A percentile compares a stretch with the other conserved stretches of the same genome.
Conservation (phyloP, 2,797 vertebrate genomes). For the Heterohyrax brucei region DNA sequence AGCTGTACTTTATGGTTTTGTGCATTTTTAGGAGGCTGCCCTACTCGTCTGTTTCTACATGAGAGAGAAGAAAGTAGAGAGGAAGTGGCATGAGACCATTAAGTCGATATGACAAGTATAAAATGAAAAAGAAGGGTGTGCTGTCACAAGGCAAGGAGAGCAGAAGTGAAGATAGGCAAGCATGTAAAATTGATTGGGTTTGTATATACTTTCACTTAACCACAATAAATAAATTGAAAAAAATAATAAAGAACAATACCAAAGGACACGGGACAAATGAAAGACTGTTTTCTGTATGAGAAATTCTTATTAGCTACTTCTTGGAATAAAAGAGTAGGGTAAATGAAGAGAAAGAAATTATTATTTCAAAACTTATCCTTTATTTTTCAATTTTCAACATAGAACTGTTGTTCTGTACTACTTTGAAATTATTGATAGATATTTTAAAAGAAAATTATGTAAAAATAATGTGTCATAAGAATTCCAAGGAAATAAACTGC, state of each 20-base stretch:
- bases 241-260: not conserved
- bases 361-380: not conserved
- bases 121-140: no score
- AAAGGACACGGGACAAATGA: not conserved
- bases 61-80: no score
- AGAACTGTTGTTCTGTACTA: not conserved
- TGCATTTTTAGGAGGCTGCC: no score
- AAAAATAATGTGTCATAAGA: not conserved
- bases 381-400: not conserved
- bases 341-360: not conserved
- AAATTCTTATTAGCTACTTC: conserved; percentile 6
- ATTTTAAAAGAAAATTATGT: not conserved
- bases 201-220: no score
- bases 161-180: no score
- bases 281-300: not conserved
- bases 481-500: not conserved
- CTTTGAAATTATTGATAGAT: not conserved
- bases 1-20: no score
- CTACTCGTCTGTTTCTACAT: no score
- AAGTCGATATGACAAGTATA: no score
- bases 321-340: not conserved
- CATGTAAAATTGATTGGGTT: no score
- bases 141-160: no score
- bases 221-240: not conserved
- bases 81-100: no score